Base-by-base conservation (phyloP, 2,797 vertebrate genomes). In the Myoxocephalus aenaeus region DNA sequence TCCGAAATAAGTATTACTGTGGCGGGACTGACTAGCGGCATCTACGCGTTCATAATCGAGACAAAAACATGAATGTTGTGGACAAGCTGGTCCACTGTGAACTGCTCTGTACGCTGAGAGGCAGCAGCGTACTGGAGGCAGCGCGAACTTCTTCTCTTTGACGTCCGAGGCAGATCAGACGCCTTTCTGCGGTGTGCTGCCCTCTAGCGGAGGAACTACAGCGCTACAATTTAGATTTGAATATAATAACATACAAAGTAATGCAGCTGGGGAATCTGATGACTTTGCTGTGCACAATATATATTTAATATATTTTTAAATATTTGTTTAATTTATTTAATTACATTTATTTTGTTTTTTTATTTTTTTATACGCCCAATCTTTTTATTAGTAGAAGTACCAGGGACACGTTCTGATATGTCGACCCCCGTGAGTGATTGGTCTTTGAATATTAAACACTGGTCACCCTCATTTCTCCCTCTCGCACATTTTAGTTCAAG, bases 81-180 rank as follows among this genome's bases (percentile, higher is more conserved):
- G 15, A 20, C 3, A 34, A 48, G 10, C 53, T 7, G 18, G 4
- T 76, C 36, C 67, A 51, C 46, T 63, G 15, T 42, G 44, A 51
- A 59, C 83, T 85, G 76, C 75, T 73, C 70, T 80, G 79, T 77
- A 82, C 86, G 81, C 86, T 83, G 82, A 75, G 85, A 86, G 75
- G 89, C 90, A 90, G 86, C 89, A 87, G 85, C 75, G 80, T 18
- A 88, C 80, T 83, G 71, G 61, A 68, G 1, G 62, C 8, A 27
- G 17, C 0, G 64, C 12, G 20, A 6, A 79, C 92, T 93, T 92
- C 92, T 93, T 92, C 93, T 57, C 54, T 15, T 40, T 27, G 73
- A 58, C 32, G 14, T 56, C 29, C 3, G 25, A 5, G 9, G 76
- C 62, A 13, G 51, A 65, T 3, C 57, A 27, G 1, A 20, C 14